A percentile compares a stretch with the other conserved stretches of the same genome.
These are phyloP conservation scores for Anagrus nilaparvatae DNA, from an alignment of 1,140 invertebrate species.

Conservation along the genomic window DNA sequence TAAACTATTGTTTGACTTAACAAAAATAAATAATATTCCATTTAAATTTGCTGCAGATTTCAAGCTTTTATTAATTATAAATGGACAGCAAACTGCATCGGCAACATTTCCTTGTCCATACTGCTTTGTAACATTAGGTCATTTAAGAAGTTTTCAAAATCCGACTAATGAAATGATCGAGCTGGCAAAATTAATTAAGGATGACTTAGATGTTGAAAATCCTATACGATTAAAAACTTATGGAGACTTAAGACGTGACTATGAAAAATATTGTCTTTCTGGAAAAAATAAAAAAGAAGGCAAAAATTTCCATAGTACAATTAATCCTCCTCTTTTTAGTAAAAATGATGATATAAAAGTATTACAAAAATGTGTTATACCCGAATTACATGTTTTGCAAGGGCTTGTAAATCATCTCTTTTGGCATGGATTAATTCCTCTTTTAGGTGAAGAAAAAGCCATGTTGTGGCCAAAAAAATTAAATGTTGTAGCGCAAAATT, in stretches of 20 bases:
- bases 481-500: too few species aligned
- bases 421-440: not conserved
- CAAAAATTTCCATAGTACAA: slow-evolving; percentile 8
- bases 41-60: slow-evolving; percentile 10
- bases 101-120: slow-evolving; percentile 8
- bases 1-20: slow-evolving; percentile 6
- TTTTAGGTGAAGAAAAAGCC: slow-evolving; percentile 10
- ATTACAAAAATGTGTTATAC: slow-evolving; percentile 15
- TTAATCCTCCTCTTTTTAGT: slow-evolving; percentile 9
- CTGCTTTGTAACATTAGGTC: not conserved
- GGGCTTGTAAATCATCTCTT: slow-evolving; percentile 14
- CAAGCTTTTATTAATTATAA: slow-evolving; percentile 7
- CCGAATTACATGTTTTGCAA: slow-evolving; percentile 15
- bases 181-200: not conserved
- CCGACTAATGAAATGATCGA: not conserved
- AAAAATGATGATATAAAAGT: slow-evolving; percentile 8
- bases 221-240: slow-evolving; percentile 1
- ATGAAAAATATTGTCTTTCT: slow-evolving; percentile 3
- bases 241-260: slow-evolving; percentile 8
- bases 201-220: not conserved
- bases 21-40: slow-evolving; percentile 3
- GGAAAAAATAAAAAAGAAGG: slow-evolving; percentile 8
- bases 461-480: slow-evolving; percentile 14
- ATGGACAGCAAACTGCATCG: slow-evolving; percentile 10
- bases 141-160: not conserved